Conservation (phyloP, 2,797 vertebrate genomes). For the Paedocypris micromegethes region DNA sequence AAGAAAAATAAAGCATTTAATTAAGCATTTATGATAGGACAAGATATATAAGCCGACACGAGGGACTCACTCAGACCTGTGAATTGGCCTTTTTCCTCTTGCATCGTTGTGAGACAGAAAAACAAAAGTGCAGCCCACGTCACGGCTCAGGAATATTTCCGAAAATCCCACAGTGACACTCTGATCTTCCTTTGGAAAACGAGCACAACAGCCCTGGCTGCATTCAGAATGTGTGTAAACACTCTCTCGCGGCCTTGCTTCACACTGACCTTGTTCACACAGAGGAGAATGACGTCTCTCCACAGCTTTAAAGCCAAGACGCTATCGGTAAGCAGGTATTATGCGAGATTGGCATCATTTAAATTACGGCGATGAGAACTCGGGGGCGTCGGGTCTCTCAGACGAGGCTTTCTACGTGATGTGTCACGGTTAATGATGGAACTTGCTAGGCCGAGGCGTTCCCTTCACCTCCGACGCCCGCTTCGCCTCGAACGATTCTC, state of each 20-base stretch:
- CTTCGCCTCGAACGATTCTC: slow-evolving; percentile 28
- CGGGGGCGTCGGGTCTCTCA: slow-evolving; percentile 60
- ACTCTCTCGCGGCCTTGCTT: not conserved
- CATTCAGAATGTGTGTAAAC: not conserved
- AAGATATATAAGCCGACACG: no score
- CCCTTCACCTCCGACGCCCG: slow-evolving; percentile 40
- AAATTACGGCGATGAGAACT: slow-evolving; percentile 63
- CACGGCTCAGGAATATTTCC: no score
- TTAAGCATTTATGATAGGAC: no score
- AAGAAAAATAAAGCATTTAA: no score
- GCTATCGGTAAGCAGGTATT: slow-evolving; percentile 69
- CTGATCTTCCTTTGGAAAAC: no score
- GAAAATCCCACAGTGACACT: no score
- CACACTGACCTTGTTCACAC: not conserved
- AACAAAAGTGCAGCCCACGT: no score
- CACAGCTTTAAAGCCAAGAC: slow-evolving; percentile 57
- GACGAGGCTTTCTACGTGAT: slow-evolving; percentile 59
- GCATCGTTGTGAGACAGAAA: no score
- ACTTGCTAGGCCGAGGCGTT: slow-evolving; percentile 58
- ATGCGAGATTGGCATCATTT: slow-evolving; percentile 69
- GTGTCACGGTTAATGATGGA: slow-evolving; percentile 65
- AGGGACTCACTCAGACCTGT: no score
- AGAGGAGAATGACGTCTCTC: slow-evolving; percentile 41
- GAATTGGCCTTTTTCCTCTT: no score
- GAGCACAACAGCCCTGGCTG: no score